These are phyloP conservation scores for Steatocranus sp. DNA, from an alignment of 2,797 vertebrate genomes.

Conservation along the genomic window DNA sequence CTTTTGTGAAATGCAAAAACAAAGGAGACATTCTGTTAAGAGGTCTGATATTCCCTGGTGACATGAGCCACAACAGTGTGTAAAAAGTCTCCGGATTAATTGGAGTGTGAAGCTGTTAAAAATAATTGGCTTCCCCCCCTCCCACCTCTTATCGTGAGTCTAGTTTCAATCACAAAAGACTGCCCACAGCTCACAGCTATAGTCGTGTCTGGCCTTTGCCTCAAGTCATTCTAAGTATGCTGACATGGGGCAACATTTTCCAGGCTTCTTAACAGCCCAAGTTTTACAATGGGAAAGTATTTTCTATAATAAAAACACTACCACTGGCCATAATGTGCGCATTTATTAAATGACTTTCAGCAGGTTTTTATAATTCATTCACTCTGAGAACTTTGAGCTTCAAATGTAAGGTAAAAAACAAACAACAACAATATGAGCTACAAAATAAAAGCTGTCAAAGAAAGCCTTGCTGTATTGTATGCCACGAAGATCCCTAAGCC, in stretches of 20 bases:
- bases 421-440: background rate
- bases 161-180: conserved; percentile 31
- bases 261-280: conserved; percentile 44
- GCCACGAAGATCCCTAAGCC: background rate
- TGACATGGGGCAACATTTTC: conserved; percentile 53
- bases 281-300: conserved; percentile 63
- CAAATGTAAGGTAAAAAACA: background rate
- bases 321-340: conserved; percentile 33
- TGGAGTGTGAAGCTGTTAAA: conserved; percentile 86
- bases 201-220: conserved; percentile 32
- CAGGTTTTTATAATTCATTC: conserved; percentile 14
- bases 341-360: conserved; percentile 36
- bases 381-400: background rate
- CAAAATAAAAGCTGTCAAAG: background rate
- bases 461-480: background rate
- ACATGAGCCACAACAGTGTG: conserved; percentile 72
- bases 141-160: conserved; percentile 20
- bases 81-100: conserved; percentile 76
- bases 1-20: conserved; percentile 74
- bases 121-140: conserved; percentile 78
- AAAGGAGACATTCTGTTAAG: conserved; percentile 82
- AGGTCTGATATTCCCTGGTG: conserved; percentile 67
- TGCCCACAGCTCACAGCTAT: conserved; percentile 15
- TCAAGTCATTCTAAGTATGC: conserved; percentile 38
- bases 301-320: conserved; percentile 42